Evolutionary conservation across 2,888 invertebrate genomes (phyloP).

Genomic region (Caenorhabditis panamensis): DNA sequence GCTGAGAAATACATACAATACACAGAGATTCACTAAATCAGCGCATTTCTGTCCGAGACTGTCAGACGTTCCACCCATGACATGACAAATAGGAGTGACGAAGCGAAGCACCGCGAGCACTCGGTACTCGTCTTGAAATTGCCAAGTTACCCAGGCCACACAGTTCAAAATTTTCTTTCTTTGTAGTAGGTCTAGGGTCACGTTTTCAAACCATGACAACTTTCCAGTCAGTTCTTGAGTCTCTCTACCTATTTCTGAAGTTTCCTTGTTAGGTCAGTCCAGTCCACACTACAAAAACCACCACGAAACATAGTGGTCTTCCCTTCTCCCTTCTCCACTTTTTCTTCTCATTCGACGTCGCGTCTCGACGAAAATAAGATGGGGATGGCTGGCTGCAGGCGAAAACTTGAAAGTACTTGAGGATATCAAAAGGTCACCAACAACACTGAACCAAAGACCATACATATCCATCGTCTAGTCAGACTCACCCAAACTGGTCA

Average conservation of each 20-base stretch:
- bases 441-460: conserved; percentile 43
- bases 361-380: conserved; percentile 7
- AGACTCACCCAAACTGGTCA: conserved; percentile 25
- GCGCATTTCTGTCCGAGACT: conserved; percentile 6
- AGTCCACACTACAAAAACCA: conserved; percentile 25
- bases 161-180: conserved; percentile 8
- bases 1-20: conserved; percentile 51
- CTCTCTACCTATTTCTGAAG: conserved; percentile 2
- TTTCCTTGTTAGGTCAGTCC: conserved; percentile 7
- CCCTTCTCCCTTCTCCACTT: too few relatives aligned
- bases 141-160: neutral
- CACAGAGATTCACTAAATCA: conserved; percentile 41
- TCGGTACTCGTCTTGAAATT: neutral
- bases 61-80: neutral
- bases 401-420: conserved; percentile 49
- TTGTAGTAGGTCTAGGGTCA: neutral
- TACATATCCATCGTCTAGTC: conserved; percentile 33
- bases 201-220: too few relatives aligned
- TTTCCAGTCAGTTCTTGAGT: too few relatives aligned
- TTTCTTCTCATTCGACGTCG: too few relatives aligned
- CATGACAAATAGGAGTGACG: conserved; percentile 6
- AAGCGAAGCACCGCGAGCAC: neutral
- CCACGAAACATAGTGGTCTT: conserved; percentile 13
- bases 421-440: conserved; percentile 50
- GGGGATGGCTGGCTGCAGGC: conserved; percentile 1